A percentile compares a stretch with the other conserved stretches of the same genome.
phyloP scores from a whole-genome alignment of 2,797 vertebrate species.

The Simalia tracyae region DNA sequence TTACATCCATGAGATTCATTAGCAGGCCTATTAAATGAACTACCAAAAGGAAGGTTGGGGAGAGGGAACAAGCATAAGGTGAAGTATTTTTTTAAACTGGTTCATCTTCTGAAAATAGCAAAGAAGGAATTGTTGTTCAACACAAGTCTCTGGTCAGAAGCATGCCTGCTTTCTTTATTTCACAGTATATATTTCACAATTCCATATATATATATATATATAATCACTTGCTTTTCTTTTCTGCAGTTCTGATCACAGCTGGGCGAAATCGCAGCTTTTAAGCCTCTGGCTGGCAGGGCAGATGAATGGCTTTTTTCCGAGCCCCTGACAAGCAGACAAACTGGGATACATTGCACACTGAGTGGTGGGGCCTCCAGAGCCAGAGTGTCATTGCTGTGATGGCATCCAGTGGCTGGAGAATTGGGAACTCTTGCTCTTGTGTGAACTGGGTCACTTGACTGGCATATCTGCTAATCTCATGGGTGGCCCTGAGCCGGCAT shows the following conservation, averaged over 20 bases:
- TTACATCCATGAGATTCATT: slow-evolving; percentile 40
- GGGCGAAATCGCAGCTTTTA: slow-evolving; percentile 6
- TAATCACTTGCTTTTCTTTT: neutral
- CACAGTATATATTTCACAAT: neutral
- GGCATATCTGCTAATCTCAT: neutral
- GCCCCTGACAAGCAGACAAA: neutral
- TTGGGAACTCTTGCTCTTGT: neutral
- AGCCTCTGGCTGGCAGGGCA: neutral
- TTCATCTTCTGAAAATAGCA: slow-evolving; percentile 10
- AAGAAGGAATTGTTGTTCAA: neutral
- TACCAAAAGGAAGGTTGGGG: neutral
- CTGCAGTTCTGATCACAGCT: neutral
- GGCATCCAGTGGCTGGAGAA: neutral
- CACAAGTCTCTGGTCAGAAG: neutral
- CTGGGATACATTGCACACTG: neutral
- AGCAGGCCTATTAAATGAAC: slow-evolving; percentile 16
- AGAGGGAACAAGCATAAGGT: neutral
- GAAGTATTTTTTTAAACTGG: slow-evolving; percentile 13
- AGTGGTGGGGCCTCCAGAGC: neutral
- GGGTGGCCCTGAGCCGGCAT: neutral
- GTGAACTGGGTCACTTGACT: neutral
- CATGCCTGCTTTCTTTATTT: neutral
- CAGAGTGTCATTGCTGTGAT: neutral
- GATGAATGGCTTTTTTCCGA: neutral
- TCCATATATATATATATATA: fast-evolving